Conservation (phyloP, 1,140 invertebrate genomes). For the Batillaria attramentaria region DNA sequence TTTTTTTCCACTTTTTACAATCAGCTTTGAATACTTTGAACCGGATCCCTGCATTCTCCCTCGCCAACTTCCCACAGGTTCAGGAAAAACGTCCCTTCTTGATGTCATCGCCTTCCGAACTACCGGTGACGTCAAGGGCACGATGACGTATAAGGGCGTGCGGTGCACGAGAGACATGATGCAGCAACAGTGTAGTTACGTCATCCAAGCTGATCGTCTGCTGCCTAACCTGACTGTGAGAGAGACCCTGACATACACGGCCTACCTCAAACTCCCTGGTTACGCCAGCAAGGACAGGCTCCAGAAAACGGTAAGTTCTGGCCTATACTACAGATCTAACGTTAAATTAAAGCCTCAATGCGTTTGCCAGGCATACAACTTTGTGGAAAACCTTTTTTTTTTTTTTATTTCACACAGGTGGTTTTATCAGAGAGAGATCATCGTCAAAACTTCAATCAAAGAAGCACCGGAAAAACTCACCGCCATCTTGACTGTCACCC, state of each 20-base stretch:
- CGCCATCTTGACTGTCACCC: too few relatives aligned
- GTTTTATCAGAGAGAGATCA: too few relatives aligned
- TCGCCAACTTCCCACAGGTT: constrained; percentile 49
- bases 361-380: too few relatives aligned
- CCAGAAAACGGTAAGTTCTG: background rate
- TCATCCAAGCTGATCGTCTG: constrained; percentile 59
- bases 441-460: too few relatives aligned
- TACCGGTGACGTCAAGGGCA: constrained; percentile 43
- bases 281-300: background rate
- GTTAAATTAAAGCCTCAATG: too few relatives aligned
- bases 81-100: constrained; percentile 57
- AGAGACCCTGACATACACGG: constrained; percentile 57
- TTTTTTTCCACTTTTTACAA: too few relatives aligned
- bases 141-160: constrained; percentile 38
- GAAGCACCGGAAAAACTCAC: too few relatives aligned
- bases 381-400: too few relatives aligned
- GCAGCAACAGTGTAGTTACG: constrained; percentile 50
- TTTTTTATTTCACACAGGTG: too few relatives aligned
- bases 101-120: constrained; percentile 54
- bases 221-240: constrained; percentile 56
- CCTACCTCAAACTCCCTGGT: constrained; percentile 51
- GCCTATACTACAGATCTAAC: too few relatives aligned
- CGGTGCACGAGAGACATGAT: constrained; percentile 43
- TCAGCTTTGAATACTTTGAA: too few relatives aligned
- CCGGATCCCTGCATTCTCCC: too few relatives aligned